Percentiles rank a stretch among this genome's conserved stretches.
phyloP scores from a whole-genome alignment of 2,888 invertebrate species.

The Scaptomyza flava region DNA sequence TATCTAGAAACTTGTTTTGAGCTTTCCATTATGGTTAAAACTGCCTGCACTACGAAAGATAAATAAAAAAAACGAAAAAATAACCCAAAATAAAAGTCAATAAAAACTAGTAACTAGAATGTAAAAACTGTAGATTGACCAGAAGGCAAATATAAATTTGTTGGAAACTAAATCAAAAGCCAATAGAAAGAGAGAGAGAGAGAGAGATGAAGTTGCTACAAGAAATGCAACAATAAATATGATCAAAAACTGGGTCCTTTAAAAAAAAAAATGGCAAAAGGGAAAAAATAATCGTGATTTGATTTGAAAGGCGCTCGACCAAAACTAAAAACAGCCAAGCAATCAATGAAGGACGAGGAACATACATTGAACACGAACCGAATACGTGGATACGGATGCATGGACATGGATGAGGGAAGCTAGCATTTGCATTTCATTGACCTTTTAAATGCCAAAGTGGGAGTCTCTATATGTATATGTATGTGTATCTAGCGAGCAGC shows the following conservation, averaged over 20 bases:
- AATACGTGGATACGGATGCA: neutral
- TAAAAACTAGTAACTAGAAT: conserved; percentile 20
- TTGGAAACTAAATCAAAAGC: conserved; percentile 45
- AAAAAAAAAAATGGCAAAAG: conserved; percentile 1
- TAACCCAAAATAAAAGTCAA: conserved; percentile 26
- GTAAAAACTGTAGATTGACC: conserved; percentile 16
- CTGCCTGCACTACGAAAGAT: neutral
- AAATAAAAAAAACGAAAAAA: conserved; percentile 13
- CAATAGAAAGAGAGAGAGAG: conserved; percentile 5
- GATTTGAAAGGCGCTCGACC: conserved; percentile 38
- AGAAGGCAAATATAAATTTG: conserved; percentile 40
- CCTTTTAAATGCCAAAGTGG: conserved; percentile 68
- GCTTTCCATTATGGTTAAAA: neutral
- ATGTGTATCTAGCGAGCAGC: conserved; percentile 39
- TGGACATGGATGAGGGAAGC: conserved; percentile 24
- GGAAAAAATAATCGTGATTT: conserved; percentile 2
- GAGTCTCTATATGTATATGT: conserved; percentile 4
- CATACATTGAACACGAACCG: conserved; percentile 12
- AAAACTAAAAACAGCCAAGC: conserved; percentile 39
- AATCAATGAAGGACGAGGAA: conserved; percentile 49
- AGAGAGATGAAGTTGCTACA: conserved; percentile 1
- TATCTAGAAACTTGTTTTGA: neutral
- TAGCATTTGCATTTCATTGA: conserved; percentile 73
- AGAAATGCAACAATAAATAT: conserved; percentile 46
- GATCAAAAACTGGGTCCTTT: conserved; percentile 47